Base-by-base conservation (phyloP, 2,797 vertebrate genomes). In the Helicolenus hilgendorfi region DNA sequence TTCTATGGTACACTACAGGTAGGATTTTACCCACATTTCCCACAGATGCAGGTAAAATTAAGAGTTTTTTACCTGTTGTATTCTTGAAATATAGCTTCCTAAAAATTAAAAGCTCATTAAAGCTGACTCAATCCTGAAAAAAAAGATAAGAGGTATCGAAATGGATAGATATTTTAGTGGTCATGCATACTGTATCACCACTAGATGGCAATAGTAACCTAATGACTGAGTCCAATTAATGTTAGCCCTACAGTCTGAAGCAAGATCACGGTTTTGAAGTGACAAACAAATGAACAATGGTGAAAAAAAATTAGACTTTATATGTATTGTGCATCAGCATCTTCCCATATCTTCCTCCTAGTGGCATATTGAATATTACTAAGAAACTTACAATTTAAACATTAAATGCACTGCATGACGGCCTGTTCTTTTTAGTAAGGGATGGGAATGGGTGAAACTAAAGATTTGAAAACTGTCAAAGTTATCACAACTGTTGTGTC, bases 131-230 rank as follows among this genome's bases (percentile, higher is more conserved):
- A 55, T 27, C 26, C 11, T 69, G 24, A 33, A 60, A 36, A 36
- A 49, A 53, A 24, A 49, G 7, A 10, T 20, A 2, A 2, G 11
- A 80, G 2, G 4, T 3, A 49, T 4, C 29, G 20, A 38, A 11
- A 24, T 35, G 15, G 22, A 71, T 11, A 8, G 10, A 26, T 45
- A 5, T 63, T 3, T 27, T 27, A 49, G 10, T 29, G 15, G 3
- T 59, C 13, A 4, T 70, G 7, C 9, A 7, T 33, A n/a, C 1
- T 58, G 14, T 26, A 49, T 60, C 1, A 62, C 81, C 84, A 79
- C 78, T 79, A 79, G 88, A 72, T 79, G 74, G 81, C 78, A 63
- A n/a, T 33, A 49, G 14, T 41, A 36, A 67, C 10, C 15, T 2
- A 68, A 24, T 29, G 7, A 38, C 22, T 59, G 24, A 56, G 15